Evolutionary conservation across 2,113 vertebrate species (phyloP).

Genomic region (Alces alces): DNA sequence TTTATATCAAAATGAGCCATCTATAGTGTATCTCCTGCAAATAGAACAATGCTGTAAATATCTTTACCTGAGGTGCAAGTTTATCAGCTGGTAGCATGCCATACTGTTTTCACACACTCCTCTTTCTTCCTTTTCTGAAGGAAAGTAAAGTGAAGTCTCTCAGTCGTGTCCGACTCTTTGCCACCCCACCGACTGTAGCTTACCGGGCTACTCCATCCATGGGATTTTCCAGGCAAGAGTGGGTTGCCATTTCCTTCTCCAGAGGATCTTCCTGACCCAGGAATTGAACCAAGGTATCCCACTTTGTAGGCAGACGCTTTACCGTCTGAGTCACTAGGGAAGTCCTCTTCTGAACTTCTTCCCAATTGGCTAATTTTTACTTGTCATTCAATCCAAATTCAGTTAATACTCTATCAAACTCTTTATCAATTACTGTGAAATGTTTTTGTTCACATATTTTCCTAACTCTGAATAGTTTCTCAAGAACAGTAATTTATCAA

Average conservation of each 20-base stretch:
- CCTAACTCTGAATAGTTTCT: neutral
- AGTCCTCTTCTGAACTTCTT: neutral
- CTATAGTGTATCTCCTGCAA: neutral
- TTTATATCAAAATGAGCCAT: neutral
- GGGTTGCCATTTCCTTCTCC: no score
- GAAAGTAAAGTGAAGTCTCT: no score
- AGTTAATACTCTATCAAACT: neutral
- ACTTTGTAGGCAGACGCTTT: no score
- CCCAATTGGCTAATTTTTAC: neutral
- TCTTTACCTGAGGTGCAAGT: neutral
- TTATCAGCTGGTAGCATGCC: neutral
- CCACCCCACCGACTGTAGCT: no score
- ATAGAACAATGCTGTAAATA: neutral
- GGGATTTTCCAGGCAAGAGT: no score
- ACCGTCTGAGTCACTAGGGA: no score
- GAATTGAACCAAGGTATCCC: no score
- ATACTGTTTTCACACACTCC: neutral
- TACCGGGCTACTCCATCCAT: no score
- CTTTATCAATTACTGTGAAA: neutral
- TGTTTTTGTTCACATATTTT: neutral
- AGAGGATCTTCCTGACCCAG: no score
- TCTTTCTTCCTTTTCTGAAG: neutral
- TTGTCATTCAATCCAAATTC: neutral
- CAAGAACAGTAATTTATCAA: neutral
- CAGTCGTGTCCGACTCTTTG: no score